Conservation (phyloP, 2,888 invertebrate genomes). For the Pristionchus mayeri region DNA sequence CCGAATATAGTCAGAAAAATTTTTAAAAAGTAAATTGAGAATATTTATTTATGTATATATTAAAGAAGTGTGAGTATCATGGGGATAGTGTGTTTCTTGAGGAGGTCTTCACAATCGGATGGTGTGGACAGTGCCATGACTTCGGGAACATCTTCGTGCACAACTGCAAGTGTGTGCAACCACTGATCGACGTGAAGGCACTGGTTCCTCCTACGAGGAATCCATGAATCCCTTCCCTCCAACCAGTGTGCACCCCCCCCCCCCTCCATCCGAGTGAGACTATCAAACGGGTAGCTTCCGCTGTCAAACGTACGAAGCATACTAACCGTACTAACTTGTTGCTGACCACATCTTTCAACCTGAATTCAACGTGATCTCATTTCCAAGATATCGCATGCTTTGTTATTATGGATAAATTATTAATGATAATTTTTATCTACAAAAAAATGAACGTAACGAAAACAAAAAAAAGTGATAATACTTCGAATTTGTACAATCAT, state of each 20-base stretch:
- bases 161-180: slow-evolving; percentile 72
- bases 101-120: slow-evolving; percentile 54
- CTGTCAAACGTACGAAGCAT: background rate
- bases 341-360: slow-evolving; percentile 15
- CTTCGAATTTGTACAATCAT: background rate
- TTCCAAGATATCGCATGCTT: background rate
- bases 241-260: background rate
- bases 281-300: background rate
- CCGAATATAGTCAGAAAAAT: background rate
- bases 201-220: background rate
- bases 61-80: no score
- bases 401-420: slow-evolving; percentile 31
- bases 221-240: background rate
- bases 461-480: background rate
- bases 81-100: background rate
- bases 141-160: slow-evolving; percentile 74
- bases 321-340: background rate
- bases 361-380: slow-evolving; percentile 33
- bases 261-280: slow-evolving; percentile 8
- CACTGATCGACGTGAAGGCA: slow-evolving; percentile 51
- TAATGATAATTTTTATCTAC: background rate
- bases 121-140: slow-evolving; percentile 71
- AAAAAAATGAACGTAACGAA: slow-evolving; percentile 21
- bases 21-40: no score
- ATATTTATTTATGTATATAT: no score